Conservation (phyloP, 1,140 invertebrate genomes). For the Lucilia sericata region DNA sequence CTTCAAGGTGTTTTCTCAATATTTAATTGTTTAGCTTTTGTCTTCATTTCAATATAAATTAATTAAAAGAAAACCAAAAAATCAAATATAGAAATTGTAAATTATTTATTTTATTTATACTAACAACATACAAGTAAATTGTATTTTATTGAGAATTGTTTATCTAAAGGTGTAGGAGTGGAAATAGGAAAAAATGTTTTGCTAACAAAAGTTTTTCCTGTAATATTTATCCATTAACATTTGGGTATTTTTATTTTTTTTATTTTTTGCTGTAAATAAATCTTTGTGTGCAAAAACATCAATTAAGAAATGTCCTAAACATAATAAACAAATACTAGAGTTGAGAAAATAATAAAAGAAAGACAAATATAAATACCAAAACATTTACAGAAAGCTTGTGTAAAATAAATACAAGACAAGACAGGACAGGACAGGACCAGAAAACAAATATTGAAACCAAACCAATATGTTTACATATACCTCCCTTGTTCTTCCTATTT, state of each 20-base stretch:
- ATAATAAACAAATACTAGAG: conserved; percentile 33
- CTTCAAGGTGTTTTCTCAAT: neutral
- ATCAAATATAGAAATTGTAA: neutral
- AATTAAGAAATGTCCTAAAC: conserved; percentile 44
- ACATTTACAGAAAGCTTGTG: neutral
- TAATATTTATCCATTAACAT: neutral
- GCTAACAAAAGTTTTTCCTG: neutral
- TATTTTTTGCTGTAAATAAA: conserved; percentile 1
- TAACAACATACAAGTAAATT: neutral
- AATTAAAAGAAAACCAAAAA: conserved; percentile 16
- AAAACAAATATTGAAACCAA: neutral
- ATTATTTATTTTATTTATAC: no score
- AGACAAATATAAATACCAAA: neutral
- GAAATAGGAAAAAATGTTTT: neutral
- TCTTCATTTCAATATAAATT: neutral
- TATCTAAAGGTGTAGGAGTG: neutral
- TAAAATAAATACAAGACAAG: neutral
- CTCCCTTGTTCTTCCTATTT: neutral
- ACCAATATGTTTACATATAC: conserved; percentile 24
- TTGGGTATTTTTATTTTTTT: neutral
- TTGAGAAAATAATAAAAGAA: neutral
- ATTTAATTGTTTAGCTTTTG: neutral
- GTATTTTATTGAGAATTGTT: neutral
- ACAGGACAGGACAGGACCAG: neutral
- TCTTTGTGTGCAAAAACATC: conserved; percentile 37